Conservation (phyloP, 2,797 vertebrate species). For the Channallabes apus region DNA sequence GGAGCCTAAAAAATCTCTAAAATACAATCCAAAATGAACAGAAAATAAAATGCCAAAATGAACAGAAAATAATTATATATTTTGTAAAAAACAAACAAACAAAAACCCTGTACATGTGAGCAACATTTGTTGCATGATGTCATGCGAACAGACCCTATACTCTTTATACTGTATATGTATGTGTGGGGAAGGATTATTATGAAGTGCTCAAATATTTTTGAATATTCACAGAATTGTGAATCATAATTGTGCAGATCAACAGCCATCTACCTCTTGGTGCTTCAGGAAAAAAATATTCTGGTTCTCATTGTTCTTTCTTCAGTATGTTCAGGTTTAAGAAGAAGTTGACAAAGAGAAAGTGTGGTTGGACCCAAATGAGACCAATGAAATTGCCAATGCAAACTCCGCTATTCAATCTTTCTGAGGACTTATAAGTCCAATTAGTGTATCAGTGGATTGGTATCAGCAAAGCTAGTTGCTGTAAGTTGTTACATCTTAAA, state of each 20-base stretch:
- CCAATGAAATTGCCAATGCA: conserved; percentile 81
- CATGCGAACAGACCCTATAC: too few species aligned
- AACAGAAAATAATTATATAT: too few species aligned
- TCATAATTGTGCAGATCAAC: neutral
- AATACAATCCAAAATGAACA: too few species aligned
- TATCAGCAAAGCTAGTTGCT: neutral
- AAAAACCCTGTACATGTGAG: too few species aligned
- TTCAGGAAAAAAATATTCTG: neutral
- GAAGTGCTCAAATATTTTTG: neutral
- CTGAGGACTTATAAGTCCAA: neutral
- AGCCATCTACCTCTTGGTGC: neutral
- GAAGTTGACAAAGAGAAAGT: conserved; percentile 97
- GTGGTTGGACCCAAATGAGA: conserved; percentile 97
- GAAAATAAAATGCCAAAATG: too few species aligned
- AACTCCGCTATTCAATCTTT: conserved; percentile 64
- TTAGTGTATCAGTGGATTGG: neutral
- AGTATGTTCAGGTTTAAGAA: conserved; percentile 98
- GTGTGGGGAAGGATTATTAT: too few species aligned
- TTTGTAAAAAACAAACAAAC: too few species aligned
- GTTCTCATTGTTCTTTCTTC: neutral
- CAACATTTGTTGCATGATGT: too few species aligned
- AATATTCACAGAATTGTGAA: neutral
- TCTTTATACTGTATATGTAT: too few species aligned
- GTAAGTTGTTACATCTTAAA: neutral
- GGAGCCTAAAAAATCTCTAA: too few species aligned